Evolutionary conservation across 2,797 vertebrate genomes (phyloP).

Genomic region (Pagetopsis macropterus): DNA sequence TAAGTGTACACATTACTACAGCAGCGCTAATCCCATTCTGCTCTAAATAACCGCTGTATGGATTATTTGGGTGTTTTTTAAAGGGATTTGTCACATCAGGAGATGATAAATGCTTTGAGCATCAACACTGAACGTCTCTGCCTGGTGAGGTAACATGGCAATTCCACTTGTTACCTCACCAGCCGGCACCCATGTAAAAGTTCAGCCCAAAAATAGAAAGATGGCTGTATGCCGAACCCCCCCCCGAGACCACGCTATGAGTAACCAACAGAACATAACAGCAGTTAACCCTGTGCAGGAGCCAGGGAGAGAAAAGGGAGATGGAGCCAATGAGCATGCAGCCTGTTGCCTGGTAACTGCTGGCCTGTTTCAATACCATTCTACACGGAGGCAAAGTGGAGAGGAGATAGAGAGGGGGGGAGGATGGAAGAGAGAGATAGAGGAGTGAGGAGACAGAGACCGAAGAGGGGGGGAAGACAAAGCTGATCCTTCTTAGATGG

Average conservation of each 20-base stretch:
- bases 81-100: conserved; percentile 67
- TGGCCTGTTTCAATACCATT: conserved; percentile 74
- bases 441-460: conserved; percentile 22
- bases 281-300: conserved; percentile 76
- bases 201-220: conserved; percentile 77
- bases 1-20: neutral
- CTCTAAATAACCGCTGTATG: conserved; percentile 22
- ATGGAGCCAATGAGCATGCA: conserved; percentile 75
- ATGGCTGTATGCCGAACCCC: conserved; percentile 64
- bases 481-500: conserved; percentile 56
- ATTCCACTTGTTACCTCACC: conserved; percentile 72
- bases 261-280: conserved; percentile 77
- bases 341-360: conserved; percentile 88
- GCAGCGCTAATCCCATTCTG: conserved; percentile 45
- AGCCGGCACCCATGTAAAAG: conserved; percentile 65
- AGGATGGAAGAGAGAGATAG: conserved; percentile 28
- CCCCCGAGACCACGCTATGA: conserved; percentile 70
- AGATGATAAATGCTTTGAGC: conserved; percentile 49
- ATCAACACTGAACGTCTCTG: conserved; percentile 23
- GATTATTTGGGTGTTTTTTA: conserved; percentile 37
- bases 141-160: conserved; percentile 41
- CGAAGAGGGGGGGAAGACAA: conserved; percentile 36
- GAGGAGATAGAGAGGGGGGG: conserved; percentile 35
- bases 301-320: conserved; percentile 54
- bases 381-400: conserved; percentile 68